A percentile compares a stretch with the other conserved stretches of the same genome.
phyloP scores from a whole-genome alignment of 2,113 vertebrate genomes.

The Bos indicus region DNA sequence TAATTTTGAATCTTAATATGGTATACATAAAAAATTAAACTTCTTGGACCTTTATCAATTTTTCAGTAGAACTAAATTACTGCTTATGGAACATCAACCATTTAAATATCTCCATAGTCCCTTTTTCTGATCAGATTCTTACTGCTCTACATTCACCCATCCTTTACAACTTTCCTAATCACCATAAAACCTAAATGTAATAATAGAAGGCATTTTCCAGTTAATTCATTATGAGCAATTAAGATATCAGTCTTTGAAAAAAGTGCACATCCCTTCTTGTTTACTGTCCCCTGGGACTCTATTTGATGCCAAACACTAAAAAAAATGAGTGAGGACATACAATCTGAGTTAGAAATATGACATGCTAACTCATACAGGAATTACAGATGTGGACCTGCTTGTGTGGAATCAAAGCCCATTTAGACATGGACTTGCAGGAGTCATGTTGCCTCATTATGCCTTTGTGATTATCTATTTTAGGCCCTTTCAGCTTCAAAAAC shows the following conservation, averaged over 20 bases:
- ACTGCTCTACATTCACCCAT: background rate
- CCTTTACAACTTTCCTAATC: background rate
- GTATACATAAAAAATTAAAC: background rate
- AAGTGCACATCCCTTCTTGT: background rate
- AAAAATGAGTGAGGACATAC: background rate
- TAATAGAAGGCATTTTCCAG: background rate
- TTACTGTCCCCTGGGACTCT: background rate
- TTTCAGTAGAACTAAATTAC: background rate
- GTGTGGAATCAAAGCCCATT: background rate
- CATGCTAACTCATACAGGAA: background rate
- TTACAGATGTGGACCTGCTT: background rate
- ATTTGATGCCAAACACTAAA: background rate
- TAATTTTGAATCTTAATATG: background rate
- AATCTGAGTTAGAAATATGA: background rate
- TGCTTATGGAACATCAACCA: background rate
- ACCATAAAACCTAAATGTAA: background rate
- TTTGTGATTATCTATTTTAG: background rate
- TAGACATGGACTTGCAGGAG: background rate
- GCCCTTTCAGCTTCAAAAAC: background rate
- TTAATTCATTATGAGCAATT: background rate
- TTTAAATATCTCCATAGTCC: constrained; percentile 4
- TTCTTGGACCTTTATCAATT: background rate
- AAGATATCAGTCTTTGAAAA: background rate
- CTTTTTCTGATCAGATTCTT: background rate
- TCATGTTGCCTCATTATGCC: background rate